Evolutionary conservation across 2,113 vertebrate species (phyloP), one percentile per base, ranked within the genome.

Genomic region (Zapornia atra): DNA sequence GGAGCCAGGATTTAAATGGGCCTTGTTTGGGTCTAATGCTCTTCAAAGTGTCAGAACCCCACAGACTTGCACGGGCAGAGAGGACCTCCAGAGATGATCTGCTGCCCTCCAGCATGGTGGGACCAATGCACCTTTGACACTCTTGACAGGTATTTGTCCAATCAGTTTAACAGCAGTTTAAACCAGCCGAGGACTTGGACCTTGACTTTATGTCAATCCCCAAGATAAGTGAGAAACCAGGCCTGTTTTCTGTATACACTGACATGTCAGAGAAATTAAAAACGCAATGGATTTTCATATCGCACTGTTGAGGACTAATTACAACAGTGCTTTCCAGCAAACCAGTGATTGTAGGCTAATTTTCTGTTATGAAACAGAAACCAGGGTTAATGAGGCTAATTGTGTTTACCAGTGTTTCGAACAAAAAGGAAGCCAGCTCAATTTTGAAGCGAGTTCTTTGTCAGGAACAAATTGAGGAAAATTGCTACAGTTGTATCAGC

Each of bases 311-410:
- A 98, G 97, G 95, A 97, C 97, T 98, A 98, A 98, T 98, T 98
- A 98, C 92, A 91, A 64, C 91, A 93, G 92, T 88, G 97, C 95
- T 98, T 98, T 97, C 96, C 96, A 97, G 96, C 96, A 98, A 98
- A 96, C 93, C 95, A 96, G 86, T 97, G 97, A 98, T 98, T 98
- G 97, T 94, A 96, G 97, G 96, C 98, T 98, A 98, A 98, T 98
- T 98, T 98, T 98, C 94, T 82, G 96, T 96, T 98, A 98, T 97
- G 97, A 98, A 98, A 98, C 97, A 98, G 98, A 98, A 98, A 98
- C 90, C 69, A 86, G 92, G 98, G 98, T 98, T 98, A 98, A 98
- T 98, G 98, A 98, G 98, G 98, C 98, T 98, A 98, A 98, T 98
- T 98, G 96, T 97, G 97, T 98, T 98, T 98, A 98, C 97, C 97